These are phyloP conservation scores for Copidosoma floridanum DNA, from an alignment of 1,140 invertebrate species.

Conservation along the genomic window DNA sequence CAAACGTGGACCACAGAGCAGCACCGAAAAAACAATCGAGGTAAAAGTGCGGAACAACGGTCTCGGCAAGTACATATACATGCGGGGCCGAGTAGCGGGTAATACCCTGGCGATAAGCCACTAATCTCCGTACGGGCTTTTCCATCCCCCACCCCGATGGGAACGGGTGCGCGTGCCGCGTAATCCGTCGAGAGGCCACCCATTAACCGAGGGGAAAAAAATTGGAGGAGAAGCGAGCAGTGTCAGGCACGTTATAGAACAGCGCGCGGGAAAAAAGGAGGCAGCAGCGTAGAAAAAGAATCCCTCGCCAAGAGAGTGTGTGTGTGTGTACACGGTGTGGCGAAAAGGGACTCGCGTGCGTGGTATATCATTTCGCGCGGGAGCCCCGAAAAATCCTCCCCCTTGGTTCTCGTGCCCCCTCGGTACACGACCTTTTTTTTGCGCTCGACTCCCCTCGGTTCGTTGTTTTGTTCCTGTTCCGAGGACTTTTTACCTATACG, in stretches of 20 bases:
- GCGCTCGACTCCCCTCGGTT: not conserved
- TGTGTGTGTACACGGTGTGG: too few species aligned
- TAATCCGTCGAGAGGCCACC: constrained; percentile 46
- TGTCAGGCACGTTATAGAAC: not conserved
- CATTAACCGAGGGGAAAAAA: constrained; percentile 42
- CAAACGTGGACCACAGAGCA: too few species aligned
- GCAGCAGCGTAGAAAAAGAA: constrained; percentile 15
- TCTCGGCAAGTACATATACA: not conserved
- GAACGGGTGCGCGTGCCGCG: constrained; percentile 32
- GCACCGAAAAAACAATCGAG: constrained; percentile 17
- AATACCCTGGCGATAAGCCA: constrained; percentile 47
- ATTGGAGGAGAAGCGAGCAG: too few species aligned
- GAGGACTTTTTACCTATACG: not conserved
- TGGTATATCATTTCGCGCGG: constrained; percentile 40
- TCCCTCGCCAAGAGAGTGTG: too few species aligned
- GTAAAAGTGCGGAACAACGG: not conserved
- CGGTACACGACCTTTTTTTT: too few species aligned
- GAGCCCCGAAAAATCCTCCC: constrained; percentile 21
- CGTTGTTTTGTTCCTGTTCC: not conserved
- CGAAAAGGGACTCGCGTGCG: constrained; percentile 18
- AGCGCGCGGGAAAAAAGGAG: not conserved
- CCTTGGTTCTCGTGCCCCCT: not conserved
- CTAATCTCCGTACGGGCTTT: constrained; percentile 46
- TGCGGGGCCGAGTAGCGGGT: constrained; percentile 23
- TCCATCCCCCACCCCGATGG: too few species aligned